Evolutionary conservation across 2,888 invertebrate genomes (phyloP), one percentile per base, ranked within the genome.

Genomic region (Yponomeuta evonymella): DNA sequence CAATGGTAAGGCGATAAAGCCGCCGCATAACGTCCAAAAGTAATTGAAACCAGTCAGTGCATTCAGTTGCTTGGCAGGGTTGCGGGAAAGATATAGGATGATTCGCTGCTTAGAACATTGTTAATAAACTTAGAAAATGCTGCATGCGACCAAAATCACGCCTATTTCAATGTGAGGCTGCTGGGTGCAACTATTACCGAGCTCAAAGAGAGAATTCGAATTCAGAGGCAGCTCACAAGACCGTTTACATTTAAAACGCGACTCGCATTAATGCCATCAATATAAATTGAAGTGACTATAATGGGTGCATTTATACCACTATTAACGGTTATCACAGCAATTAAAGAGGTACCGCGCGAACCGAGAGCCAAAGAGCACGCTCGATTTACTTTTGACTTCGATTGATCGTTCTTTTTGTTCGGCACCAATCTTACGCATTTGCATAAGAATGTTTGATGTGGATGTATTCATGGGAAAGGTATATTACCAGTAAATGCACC

Each of bases 401-500:
- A 87, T 87, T 86, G 87, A 87, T 86, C 81, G 83, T 81, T 83
- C 80, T 84, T 89, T 88, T 87, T 87, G 85, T 87, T 86, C 80
- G 75, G 76, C 79, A 83, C 80, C 85, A 85, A 83, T 86, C 82
- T 83, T 76, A 78, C 77, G 79, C 80, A 88, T 89, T 88, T 88
- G 85, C 87, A 88, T 89, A 87, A 83, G 82, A 87, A 87, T 88
- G 84, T 84, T 77, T 77, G 77, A 74, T 79, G 75, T 77, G 79
- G 74, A 72, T 75, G 77, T 78, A 77, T 75, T 74, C 73, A 74
- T 63, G 48, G 23, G 70, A 65, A 51, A 70, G 63, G 65, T 65
- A 70, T 65, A 70, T 65, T 70, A 43, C 43, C 43, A 43, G 43
- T 8, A 33, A 65, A 65, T 48, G 70, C 30, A 58, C 58, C 23